These are phyloP conservation scores for Polyploca ridens DNA, from an alignment of 2,888 invertebrate species.

Conservation along the genomic window DNA sequence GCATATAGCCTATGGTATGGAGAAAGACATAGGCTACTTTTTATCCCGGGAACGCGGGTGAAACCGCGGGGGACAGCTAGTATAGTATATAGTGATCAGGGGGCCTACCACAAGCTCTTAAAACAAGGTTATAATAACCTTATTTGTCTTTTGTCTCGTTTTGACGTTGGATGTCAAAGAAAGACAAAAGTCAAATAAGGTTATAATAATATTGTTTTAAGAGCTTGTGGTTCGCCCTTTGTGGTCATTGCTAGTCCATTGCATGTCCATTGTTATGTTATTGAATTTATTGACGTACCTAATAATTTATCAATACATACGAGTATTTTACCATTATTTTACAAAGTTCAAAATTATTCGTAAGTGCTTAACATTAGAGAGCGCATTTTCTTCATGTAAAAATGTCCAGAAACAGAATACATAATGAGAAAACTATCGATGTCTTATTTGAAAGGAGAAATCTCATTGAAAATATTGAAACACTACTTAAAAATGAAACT, in stretches of 20 bases:
- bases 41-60: too few species aligned
- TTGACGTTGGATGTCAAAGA: too few species aligned
- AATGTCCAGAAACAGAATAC: slow-evolving; percentile 19
- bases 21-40: too few species aligned
- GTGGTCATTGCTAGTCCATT: background rate
- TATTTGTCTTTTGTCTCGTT: too few species aligned
- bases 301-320: background rate
- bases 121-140: too few species aligned
- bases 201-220: too few species aligned
- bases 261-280: background rate
- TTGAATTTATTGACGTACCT: background rate
- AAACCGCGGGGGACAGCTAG: too few species aligned
- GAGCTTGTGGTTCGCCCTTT: too few species aligned
- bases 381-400: slow-evolving; percentile 4
- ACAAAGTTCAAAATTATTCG: background rate
- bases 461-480: slow-evolving; percentile 13
- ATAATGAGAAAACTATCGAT: slow-evolving; percentile 27
- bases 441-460: slow-evolving; percentile 36
- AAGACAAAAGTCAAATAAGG: too few species aligned
- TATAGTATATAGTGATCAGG: too few species aligned
- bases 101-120: too few species aligned
- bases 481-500: slow-evolving; percentile 8
- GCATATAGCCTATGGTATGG: too few species aligned
- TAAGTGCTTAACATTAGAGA: background rate
- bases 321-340: background rate